phyloP scores from a whole-genome alignment of 2,113 vertebrate genomes.

The Puma concolor region DNA sequence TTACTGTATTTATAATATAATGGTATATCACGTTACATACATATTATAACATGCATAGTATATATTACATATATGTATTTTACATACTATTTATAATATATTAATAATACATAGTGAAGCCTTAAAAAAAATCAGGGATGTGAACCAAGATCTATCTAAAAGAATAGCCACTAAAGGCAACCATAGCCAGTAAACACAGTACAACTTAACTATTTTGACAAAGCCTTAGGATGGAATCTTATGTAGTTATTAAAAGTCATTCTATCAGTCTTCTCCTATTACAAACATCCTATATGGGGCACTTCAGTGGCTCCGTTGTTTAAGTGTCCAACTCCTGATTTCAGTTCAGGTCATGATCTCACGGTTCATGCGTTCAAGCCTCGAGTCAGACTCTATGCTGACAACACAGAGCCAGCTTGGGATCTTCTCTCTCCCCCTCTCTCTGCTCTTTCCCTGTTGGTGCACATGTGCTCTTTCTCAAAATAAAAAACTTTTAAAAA shows the following conservation, averaged over 20 bases:
- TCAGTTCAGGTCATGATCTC: neutral
- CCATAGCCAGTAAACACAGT: neutral
- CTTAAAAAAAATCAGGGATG: neutral
- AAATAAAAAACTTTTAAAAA: too few species aligned
- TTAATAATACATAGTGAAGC: neutral
- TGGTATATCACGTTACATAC: neutral
- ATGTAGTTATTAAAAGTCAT: neutral
- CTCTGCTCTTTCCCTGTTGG: too few species aligned
- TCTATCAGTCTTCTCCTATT: neutral
- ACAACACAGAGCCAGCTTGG: too few species aligned
- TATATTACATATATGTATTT: neutral
- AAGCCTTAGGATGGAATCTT: neutral
- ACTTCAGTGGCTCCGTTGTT: neutral
- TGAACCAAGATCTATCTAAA: constrained; percentile 17
- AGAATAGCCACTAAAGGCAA: neutral
- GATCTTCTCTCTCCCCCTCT: too few species aligned
- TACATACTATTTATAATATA: neutral
- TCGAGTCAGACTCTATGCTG: neutral
- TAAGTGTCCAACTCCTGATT: neutral
- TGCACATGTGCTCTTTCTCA: too few species aligned
- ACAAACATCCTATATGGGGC: neutral
- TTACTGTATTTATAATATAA: neutral
- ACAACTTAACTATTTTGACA: neutral
- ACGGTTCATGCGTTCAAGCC: neutral
- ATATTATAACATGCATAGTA: neutral